Conservation (phyloP, 2,888 invertebrate genomes). For the Synanthedon vespiformis region DNA sequence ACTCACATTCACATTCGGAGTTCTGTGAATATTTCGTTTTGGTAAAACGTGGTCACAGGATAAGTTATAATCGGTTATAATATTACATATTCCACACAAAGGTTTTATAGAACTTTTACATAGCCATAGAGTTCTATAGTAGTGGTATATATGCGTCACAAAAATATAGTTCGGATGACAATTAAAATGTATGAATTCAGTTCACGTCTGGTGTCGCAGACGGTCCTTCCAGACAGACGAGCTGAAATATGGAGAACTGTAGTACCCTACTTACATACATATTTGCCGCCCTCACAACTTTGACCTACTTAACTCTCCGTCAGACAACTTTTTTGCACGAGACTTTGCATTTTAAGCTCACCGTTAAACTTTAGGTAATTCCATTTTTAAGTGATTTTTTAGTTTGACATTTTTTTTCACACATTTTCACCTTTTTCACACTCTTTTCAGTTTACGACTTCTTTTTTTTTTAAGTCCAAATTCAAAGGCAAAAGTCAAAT, state of each 20-base stretch:
- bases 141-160: background rate
- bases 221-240: slow-evolving; percentile 13
- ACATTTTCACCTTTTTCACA: too few relatives aligned
- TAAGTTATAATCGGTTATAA: too few relatives aligned
- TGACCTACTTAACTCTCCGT: slow-evolving; percentile 42
- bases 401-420: background rate
- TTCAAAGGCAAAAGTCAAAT: too few relatives aligned
- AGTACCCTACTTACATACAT: slow-evolving; percentile 34
- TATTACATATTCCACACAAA: too few relatives aligned
- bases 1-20: too few relatives aligned
- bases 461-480: too few relatives aligned
- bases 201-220: slow-evolving; percentile 13
- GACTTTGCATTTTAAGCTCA: slow-evolving; percentile 7
- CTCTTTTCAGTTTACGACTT: too few relatives aligned
- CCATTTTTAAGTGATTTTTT: background rate
- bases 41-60: too few relatives aligned
- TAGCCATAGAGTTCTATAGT: too few relatives aligned
- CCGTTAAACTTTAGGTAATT: background rate
- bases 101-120: too few relatives aligned
- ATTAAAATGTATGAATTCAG: slow-evolving; percentile 18
- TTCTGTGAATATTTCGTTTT: too few relatives aligned
- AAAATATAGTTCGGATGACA: background rate
- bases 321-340: slow-evolving; percentile 40
- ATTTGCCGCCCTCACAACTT: slow-evolving; percentile 30
- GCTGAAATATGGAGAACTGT: background rate